Conservation (phyloP, 2,797 vertebrate genomes). For the Gorsachius magnificus region DNA sequence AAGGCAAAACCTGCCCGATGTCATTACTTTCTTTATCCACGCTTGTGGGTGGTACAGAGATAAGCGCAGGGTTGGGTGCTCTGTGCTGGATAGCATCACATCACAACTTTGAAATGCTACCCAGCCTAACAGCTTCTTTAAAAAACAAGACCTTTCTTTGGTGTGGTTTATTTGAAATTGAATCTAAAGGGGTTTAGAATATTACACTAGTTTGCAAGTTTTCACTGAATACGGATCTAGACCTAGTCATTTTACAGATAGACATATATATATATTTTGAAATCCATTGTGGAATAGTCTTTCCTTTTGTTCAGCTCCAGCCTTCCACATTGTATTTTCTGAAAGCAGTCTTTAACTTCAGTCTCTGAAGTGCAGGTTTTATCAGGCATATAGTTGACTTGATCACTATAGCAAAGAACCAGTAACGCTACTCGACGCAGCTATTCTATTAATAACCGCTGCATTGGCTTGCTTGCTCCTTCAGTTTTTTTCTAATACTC, state of each 20-base stretch:
- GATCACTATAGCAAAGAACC: background rate
- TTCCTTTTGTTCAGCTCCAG: background rate
- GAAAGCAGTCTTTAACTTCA: background rate
- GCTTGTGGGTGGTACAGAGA: background rate
- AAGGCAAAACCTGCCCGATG: background rate
- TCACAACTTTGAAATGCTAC: background rate
- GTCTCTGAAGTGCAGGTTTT: background rate
- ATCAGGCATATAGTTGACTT: background rate
- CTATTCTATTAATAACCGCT: background rate
- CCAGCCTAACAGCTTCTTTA: background rate
- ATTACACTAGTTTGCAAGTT: background rate
- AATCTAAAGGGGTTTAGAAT: background rate
- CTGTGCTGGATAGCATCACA: fast-evolving
- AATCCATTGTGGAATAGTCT: background rate
- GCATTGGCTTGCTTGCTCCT: background rate
- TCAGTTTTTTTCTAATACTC: background rate
- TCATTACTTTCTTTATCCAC: background rate
- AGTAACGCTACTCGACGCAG: background rate
- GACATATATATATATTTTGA: background rate
- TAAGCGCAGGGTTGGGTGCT: background rate
- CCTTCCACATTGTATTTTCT: fast-evolving
- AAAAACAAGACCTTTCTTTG: background rate
- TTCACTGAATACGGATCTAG: background rate
- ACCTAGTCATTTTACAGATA: background rate
- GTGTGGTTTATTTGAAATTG: background rate